These are phyloP conservation scores for Discoglossus pictus DNA, from an alignment of 2,797 vertebrate genomes.

Conservation along the genomic window DNA sequence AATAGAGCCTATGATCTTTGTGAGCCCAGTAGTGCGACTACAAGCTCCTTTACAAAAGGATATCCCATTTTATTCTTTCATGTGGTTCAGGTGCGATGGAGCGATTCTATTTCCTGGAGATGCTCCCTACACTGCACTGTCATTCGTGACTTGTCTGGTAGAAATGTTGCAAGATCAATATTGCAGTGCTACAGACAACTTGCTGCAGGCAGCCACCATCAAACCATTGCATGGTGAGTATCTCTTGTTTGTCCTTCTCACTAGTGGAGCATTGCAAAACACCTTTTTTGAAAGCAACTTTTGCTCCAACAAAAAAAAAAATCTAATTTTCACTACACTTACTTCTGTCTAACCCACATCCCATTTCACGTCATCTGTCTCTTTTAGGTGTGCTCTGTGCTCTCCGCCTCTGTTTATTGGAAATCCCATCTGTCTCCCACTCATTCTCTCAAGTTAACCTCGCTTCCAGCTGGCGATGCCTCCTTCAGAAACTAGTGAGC, in stretches of 20 bases:
- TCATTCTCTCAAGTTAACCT: slow-evolving; percentile 56
- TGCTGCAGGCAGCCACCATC: slow-evolving; percentile 77
- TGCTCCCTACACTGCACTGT: slow-evolving; percentile 40
- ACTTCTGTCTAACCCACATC: background rate
- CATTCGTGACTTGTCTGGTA: slow-evolving; percentile 69
- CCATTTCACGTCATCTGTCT: background rate
- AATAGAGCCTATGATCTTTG: too few species aligned
- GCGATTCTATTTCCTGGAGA: slow-evolving; percentile 8
- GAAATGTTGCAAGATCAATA: slow-evolving; percentile 74
- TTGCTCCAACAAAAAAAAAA: too few species aligned
- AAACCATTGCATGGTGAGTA: slow-evolving; percentile 78
- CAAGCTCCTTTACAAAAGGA: too few species aligned
- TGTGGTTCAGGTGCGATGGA: slow-evolving; percentile 14
- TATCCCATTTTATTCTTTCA: too few species aligned
- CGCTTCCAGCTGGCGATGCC: slow-evolving; percentile 55
- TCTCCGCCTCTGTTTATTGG: slow-evolving; percentile 80
- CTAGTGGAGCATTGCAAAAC: too few species aligned
- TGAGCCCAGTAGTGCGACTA: too few species aligned
- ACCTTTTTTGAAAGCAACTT: too few species aligned
- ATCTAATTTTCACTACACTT: background rate
- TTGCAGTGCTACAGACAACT: slow-evolving; percentile 67
- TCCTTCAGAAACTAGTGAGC: slow-evolving; percentile 71
- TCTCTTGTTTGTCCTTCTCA: too few species aligned
- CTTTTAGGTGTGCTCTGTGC: slow-evolving; percentile 76
- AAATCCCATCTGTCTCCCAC: slow-evolving; percentile 61